Evolutionary conservation across 2,797 vertebrate species (phyloP), one percentile per base, ranked within the genome.

Genomic region (Liparis tanakae): DNA sequence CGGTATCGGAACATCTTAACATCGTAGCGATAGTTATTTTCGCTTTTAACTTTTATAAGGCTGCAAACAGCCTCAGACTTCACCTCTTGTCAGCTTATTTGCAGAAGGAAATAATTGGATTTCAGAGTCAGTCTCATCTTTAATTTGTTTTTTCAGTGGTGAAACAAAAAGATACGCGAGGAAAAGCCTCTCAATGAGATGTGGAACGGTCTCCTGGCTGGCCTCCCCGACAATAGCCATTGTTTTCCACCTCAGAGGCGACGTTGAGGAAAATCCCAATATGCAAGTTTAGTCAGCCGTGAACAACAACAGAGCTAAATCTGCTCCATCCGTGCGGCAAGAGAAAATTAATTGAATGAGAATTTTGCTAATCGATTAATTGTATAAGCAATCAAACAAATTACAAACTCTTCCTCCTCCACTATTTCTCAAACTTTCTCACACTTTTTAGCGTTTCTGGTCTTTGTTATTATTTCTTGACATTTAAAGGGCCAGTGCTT

Each of bases 131-230:
- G 68, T 72, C 80, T 85, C 78, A 79, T 74, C 74, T 86, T 88
- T 67, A 72, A 64, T 89, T 82, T 67, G 67, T 3, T 39, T 80
- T 82, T 63, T 81, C 17, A 54, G 39, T 17, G 48, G 50, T 72
- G 70, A 78, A 80, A 71, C 61, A 72, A 75, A 81, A 63, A 76
- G 64, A 75, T 69, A 81, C 67, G 60, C 13, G 8, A 79, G 58
- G 68, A 64, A 68, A 64, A 68, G 82, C 70, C 66, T 86, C 33
- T 62, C 76, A 85, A 91, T 87, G 71, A 87, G 83, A 79, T 54
- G 55, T 70, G 64, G 50, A 74, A 41, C 50, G 10, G 59, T 68
- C 65, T 84, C 55, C 51, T 79, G 60, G 48, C 63, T 70, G 67
- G 58, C n/a, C 39, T 20, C 76, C 59, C 46, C 36, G 70, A 81